These are phyloP conservation scores for Hephaestus fuliginosus DNA, from an alignment of 2,797 vertebrate species.

Conservation along the genomic window DNA sequence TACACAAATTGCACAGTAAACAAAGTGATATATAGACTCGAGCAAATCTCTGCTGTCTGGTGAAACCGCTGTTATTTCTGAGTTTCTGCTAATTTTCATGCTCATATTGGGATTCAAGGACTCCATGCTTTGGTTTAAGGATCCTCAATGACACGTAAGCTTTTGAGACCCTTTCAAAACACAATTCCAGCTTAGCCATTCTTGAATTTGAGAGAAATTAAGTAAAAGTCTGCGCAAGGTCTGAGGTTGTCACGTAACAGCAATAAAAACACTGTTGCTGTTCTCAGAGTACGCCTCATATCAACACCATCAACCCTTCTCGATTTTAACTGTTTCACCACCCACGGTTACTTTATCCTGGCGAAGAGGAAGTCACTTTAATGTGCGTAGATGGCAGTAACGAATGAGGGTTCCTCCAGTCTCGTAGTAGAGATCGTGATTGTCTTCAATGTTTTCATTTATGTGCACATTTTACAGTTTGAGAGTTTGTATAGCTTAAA, in stretches of 20 bases:
- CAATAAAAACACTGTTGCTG: slow-evolving; percentile 13
- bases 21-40: slow-evolving; percentile 42
- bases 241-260: neutral
- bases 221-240: neutral
- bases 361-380: slow-evolving; percentile 24
- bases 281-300: slow-evolving; percentile 1
- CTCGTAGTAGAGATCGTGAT: neutral
- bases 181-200: neutral
- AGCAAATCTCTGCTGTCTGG: slow-evolving; percentile 38
- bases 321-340: slow-evolving; percentile 2
- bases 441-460: slow-evolving; percentile 19
- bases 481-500: slow-evolving; percentile 2
- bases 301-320: neutral
- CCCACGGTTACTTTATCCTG: slow-evolving; percentile 5
- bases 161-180: slow-evolving; percentile 10
- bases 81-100: slow-evolving; percentile 15
- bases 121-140: slow-evolving; percentile 32
- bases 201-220: neutral
- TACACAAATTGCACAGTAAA: slow-evolving; percentile 50
- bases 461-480: slow-evolving; percentile 41
- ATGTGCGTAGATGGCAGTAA: neutral
- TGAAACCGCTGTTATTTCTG: slow-evolving; percentile 35
- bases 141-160: slow-evolving; percentile 25
- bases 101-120: neutral
- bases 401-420: slow-evolving; percentile 14